These are phyloP conservation scores for Eurystomus glaucurus DNA, from an alignment of 2,797 vertebrate genomes.

Conservation along the genomic window DNA sequence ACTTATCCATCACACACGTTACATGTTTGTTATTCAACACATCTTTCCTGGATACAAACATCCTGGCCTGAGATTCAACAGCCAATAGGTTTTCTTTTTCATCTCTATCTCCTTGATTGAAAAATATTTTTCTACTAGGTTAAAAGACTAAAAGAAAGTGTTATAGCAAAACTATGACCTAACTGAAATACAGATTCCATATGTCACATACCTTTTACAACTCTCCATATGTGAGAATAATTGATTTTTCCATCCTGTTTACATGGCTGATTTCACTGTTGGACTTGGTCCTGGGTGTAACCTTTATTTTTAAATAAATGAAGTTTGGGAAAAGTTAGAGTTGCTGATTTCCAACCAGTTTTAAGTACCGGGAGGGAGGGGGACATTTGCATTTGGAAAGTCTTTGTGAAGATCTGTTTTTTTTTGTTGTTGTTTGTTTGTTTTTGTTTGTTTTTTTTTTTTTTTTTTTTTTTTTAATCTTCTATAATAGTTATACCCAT, in stretches of 20 bases:
- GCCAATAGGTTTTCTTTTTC: constrained; percentile 10
- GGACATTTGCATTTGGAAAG: not conserved
- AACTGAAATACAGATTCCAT: constrained; percentile 50
- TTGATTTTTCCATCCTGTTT: constrained; percentile 66
- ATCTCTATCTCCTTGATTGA: not conserved
- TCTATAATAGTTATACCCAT: not conserved
- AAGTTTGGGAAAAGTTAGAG: constrained; percentile 34
- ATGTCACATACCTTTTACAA: constrained; percentile 54
- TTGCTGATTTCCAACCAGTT: not conserved
- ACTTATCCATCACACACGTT: not conserved
- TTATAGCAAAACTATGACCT: constrained; percentile 49
- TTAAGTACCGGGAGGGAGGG: not conserved
- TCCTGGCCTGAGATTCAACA: not conserved
- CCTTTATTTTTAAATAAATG: constrained; percentile 55
- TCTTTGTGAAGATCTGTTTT: not conserved
- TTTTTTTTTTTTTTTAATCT: not conserved
- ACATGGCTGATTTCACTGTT: constrained; percentile 68
- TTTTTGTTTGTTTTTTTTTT: no score
- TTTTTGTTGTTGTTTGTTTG: no score
- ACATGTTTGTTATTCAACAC: not conserved
- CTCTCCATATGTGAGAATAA: constrained; percentile 32
- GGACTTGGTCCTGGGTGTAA: constrained; percentile 64
- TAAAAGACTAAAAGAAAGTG: constrained; percentile 46
- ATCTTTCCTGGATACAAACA: not conserved
- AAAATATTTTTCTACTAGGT: constrained; percentile 7